These are phyloP conservation scores for Antitype chi DNA, from an alignment of 2,888 invertebrate species.

Conservation along the genomic window DNA sequence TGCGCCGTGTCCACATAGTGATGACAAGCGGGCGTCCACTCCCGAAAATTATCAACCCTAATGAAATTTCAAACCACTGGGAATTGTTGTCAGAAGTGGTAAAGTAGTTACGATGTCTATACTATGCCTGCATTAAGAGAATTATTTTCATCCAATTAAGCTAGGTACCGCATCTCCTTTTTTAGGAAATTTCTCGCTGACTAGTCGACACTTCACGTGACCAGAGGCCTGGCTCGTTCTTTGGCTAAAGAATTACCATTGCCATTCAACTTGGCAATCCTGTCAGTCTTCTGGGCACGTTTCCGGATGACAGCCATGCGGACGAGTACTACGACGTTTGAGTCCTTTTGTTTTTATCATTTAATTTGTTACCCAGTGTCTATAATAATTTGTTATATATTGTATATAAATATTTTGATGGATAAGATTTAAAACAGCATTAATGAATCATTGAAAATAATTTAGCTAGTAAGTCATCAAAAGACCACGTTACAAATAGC, in stretches of 20 bases:
- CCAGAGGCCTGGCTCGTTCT: no score
- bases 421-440: neutral
- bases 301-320: neutral
- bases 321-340: neutral
- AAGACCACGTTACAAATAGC: no score
- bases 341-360: neutral
- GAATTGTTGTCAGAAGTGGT: neutral
- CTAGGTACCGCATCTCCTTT: no score
- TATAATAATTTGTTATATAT: neutral
- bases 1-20: no score
- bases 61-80: neutral
- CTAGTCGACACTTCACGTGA: no score
- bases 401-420: neutral
- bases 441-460: neutral
- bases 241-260: no score
- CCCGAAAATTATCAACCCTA: no score
- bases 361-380: neutral
- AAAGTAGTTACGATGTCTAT: neutral
- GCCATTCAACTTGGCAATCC: no score
- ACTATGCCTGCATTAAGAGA: neutral
- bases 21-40: no score
- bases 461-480: neutral
- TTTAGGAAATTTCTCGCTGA: no score
- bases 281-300: neutral
- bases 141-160: neutral